Evolutionary conservation across 2,888 invertebrate species (phyloP).

Genomic region (Megastigmus dorsalis): DNA sequence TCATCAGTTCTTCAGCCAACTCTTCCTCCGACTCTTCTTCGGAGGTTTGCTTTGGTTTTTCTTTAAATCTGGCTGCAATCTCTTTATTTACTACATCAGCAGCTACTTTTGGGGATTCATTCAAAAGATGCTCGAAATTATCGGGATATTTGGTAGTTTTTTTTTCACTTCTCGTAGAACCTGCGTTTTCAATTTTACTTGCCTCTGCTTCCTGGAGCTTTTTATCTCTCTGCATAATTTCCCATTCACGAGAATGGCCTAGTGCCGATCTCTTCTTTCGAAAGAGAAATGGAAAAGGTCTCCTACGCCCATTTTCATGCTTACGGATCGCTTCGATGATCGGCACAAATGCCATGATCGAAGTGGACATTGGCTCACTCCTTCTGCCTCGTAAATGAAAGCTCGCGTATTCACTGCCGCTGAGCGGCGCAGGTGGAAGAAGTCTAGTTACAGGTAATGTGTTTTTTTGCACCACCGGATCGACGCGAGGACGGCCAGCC

Average conservation of each 20-base stretch:
- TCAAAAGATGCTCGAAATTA: slow-evolving; percentile 57
- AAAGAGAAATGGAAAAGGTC: slow-evolving; percentile 42
- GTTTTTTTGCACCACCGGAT: slow-evolving; percentile 26
- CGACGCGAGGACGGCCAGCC: slow-evolving; percentile 13
- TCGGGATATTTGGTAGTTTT: not conserved
- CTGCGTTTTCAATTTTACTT: not conserved
- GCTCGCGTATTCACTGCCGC: slow-evolving; percentile 57
- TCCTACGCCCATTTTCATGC: slow-evolving; percentile 6
- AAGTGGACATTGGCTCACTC: not conserved
- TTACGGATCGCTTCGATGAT: slow-evolving; percentile 46
- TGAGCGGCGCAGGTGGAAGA: slow-evolving; percentile 58
- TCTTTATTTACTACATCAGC: slow-evolving; percentile 64
- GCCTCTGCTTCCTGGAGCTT: not conserved
- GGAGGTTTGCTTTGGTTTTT: slow-evolving; percentile 54
- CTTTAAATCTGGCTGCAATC: slow-evolving; percentile 62
- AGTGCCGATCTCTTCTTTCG: slow-evolving; percentile 44
- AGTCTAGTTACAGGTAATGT: slow-evolving; percentile 54
- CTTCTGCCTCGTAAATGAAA: slow-evolving; percentile 36
- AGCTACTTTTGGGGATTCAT: slow-evolving; percentile 61
- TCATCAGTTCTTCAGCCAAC: slow-evolving; percentile 60
- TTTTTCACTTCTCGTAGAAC: not conserved
- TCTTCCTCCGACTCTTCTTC: slow-evolving; percentile 63
- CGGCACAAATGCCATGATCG: slow-evolving; percentile 32
- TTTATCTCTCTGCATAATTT: slow-evolving; percentile 35
- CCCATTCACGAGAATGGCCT: slow-evolving; percentile 32